Evolutionary conservation across 2,797 vertebrate genomes (phyloP).

Genomic region (Chrysocyon brachyurus): DNA sequence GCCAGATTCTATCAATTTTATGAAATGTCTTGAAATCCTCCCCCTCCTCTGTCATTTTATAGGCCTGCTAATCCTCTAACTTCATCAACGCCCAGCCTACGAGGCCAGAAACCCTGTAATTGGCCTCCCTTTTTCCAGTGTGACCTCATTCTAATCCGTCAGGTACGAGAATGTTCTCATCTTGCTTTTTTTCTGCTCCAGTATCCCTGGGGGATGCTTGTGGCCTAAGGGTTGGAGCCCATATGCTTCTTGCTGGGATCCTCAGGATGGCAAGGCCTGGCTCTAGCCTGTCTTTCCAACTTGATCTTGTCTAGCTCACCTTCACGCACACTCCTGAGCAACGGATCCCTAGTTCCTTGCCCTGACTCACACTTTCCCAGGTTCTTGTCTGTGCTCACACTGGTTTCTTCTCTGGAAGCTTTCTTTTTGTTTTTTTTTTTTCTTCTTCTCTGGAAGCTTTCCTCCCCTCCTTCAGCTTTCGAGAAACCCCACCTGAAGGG

Average conservation of each 20-base stretch:
- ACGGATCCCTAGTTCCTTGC: background rate
- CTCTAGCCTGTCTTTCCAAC: conserved; percentile 16
- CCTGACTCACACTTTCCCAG: background rate
- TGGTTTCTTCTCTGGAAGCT: background rate
- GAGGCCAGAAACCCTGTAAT: conserved; percentile 27
- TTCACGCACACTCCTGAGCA: background rate
- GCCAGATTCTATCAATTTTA: background rate
- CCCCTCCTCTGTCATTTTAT: conserved; percentile 2
- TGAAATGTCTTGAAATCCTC: conserved; percentile 25
- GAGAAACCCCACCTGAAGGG: background rate
- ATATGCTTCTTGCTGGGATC: background rate
- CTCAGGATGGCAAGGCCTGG: background rate
- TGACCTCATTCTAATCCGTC: conserved; percentile 28
- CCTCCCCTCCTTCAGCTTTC: background rate
- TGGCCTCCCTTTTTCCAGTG: conserved; percentile 26
- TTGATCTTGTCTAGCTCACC: background rate
- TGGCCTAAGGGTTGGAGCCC: background rate
- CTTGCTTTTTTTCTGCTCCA: conserved; percentile 9
- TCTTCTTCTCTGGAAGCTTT: background rate
- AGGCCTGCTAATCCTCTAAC: background rate
- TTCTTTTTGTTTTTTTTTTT: background rate
- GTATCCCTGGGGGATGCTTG: background rate
- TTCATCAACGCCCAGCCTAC: conserved; percentile 11
- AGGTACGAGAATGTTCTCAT: background rate
- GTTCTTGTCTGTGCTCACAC: background rate